These are phyloP conservation scores for Delphinus delphis DNA, from an alignment of 2,113 vertebrate genomes.

Conservation along the genomic window DNA sequence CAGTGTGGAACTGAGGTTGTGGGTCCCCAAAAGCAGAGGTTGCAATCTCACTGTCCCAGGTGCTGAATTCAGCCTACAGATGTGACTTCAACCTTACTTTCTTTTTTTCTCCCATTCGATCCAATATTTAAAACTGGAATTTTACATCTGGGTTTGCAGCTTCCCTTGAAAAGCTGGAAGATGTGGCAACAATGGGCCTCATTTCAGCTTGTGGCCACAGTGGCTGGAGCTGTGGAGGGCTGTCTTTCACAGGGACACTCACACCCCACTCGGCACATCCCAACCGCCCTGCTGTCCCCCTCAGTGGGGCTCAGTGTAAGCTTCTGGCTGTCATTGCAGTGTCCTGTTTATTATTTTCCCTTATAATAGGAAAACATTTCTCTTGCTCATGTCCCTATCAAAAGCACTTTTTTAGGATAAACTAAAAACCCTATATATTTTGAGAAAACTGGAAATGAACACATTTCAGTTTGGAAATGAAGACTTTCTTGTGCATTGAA, in stretches of 20 bases:
- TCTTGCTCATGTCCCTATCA: not conserved
- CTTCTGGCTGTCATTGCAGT: not conserved
- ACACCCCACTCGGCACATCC: fast-evolving
- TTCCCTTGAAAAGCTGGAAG: not conserved
- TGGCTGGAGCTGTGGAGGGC: not conserved
- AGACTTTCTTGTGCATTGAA: fast-evolving
- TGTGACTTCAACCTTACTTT: not conserved
- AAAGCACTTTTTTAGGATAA: not conserved
- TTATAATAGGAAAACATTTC: not conserved
- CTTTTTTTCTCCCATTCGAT: not conserved
- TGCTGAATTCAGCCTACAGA: not conserved
- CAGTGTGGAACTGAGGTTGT: fast-evolving
- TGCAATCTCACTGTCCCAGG: not conserved
- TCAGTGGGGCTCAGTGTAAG: fast-evolving
- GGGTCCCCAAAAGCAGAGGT: not conserved
- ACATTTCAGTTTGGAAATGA: not conserved
- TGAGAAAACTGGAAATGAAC: not conserved
- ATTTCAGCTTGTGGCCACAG: not conserved
- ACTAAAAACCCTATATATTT: not conserved
- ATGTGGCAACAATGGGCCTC: not conserved
- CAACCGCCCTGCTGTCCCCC: fast-evolving
- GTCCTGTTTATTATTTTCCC: not conserved
- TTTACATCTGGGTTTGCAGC: not conserved
- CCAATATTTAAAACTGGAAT: not conserved
- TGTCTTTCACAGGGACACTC: fast-evolving